Percentiles rank a stretch among this genome's conserved stretches.
phyloP scores from a whole-genome alignment of 1,140 invertebrate species.

The Papilio glaucus region DNA sequence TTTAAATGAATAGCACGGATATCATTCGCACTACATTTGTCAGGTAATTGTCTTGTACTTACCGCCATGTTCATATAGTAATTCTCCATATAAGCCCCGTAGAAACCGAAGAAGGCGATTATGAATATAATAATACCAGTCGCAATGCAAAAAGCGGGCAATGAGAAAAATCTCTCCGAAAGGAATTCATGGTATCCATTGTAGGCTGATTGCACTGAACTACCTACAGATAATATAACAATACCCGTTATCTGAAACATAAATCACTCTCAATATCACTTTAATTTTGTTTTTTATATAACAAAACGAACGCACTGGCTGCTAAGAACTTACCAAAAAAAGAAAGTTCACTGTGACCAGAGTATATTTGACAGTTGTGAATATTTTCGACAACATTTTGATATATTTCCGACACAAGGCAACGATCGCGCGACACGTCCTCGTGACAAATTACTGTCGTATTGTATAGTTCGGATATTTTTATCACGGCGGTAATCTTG shows the following conservation, averaged over 20 bases:
- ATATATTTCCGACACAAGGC: conserved; percentile 38
- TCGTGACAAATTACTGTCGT: conserved; percentile 53
- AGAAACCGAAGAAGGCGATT: conserved; percentile 94
- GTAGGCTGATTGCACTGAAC: conserved; percentile 86
- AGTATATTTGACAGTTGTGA: conserved; percentile 77
- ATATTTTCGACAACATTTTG: conserved; percentile 78
- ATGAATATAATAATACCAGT: conserved; percentile 91
- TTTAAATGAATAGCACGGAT: conserved; percentile 14
- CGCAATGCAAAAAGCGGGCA: conserved; percentile 91
- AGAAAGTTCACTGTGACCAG: conserved; percentile 73
- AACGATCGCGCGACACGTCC: conserved; percentile 46
- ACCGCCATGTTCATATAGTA: conserved; percentile 92
- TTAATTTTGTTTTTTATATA: conserved; percentile 39
- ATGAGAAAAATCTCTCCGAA: conserved; percentile 81
- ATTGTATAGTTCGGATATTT: conserved; percentile 70
- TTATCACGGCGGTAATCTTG: conserved; percentile 79
- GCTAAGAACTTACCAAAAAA: conserved; percentile 71
- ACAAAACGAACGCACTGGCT: conserved; percentile 36
- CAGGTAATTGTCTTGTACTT: conserved; percentile 52
- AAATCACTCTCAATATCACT: conserved; percentile 46
- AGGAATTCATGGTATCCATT: conserved; percentile 87
- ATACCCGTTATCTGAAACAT: conserved; percentile 88
- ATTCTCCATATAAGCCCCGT: conserved; percentile 92
- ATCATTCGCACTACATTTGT: not conserved
- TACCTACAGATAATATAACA: conserved; percentile 87